Conservation (phyloP, 2,888 invertebrate species). For the Apamea monoglypha region DNA sequence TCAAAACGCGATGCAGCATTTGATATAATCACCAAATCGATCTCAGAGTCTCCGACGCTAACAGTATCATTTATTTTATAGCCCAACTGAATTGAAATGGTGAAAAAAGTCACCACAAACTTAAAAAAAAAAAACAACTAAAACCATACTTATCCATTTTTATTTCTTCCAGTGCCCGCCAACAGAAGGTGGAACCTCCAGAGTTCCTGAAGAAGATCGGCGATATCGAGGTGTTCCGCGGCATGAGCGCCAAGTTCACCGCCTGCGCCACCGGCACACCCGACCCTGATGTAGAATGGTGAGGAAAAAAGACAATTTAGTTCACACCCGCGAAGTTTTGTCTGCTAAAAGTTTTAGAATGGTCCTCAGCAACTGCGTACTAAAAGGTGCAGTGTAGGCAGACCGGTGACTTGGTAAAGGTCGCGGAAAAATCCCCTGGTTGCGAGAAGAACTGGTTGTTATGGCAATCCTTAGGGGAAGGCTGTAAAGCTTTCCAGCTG, state of each 20-base stretch:
- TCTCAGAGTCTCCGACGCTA: background rate
- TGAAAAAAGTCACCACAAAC: background rate
- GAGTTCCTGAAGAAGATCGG: conserved; percentile 97
- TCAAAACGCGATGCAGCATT: background rate
- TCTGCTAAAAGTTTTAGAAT: too few species aligned
- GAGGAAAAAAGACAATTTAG: background rate
- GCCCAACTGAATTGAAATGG: background rate
- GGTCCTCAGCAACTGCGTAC: background rate
- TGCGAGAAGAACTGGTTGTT: background rate
- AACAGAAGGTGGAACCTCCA: conserved; percentile 95
- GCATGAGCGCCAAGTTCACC: conserved; percentile 98
- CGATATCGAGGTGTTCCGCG: conserved; percentile 96
- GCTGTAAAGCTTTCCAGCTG: background rate
- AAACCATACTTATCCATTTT: fast-evolving
- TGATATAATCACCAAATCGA: background rate
- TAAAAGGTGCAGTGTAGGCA: background rate
- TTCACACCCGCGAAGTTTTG: background rate
- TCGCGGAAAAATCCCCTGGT: background rate
- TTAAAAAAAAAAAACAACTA: background rate
- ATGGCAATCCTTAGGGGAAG: background rate
- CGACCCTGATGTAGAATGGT: conserved; percentile 95
- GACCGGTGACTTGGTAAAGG: background rate
- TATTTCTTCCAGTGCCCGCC: conserved; percentile 90
- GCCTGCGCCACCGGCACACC: conserved; percentile 97
- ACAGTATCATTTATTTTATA: background rate